phyloP scores from a whole-genome alignment of 2,113 vertebrate genomes.

The Syrmaticus mikado region DNA sequence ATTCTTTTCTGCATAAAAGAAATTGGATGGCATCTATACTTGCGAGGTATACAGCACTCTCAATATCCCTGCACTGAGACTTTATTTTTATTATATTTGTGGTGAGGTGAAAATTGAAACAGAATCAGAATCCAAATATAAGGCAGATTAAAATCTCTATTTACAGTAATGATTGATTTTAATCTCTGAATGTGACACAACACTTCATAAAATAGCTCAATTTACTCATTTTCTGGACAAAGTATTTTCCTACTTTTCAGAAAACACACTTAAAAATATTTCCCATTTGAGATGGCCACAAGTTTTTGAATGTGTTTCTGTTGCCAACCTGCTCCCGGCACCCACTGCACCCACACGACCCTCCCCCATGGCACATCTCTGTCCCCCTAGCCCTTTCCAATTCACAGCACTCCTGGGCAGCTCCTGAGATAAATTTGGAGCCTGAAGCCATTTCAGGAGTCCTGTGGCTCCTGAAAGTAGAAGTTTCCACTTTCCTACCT shows the following conservation, averaged over 20 bases:
- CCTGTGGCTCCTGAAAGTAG: background rate
- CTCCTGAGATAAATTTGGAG: background rate
- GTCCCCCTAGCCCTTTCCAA: background rate
- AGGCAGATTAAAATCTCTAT: background rate
- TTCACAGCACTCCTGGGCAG: background rate
- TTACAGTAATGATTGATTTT: background rate
- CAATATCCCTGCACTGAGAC: background rate
- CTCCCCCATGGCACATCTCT: background rate
- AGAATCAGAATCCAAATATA: background rate
- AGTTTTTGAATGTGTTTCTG: background rate
- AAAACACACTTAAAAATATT: background rate
- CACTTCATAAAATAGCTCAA: background rate
- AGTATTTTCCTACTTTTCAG: background rate
- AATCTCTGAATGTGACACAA: background rate
- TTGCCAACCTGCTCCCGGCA: background rate
- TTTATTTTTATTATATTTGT: background rate
- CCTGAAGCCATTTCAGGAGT: constrained; percentile 6
- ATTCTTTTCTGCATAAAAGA: background rate
- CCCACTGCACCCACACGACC: background rate
- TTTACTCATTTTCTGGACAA: background rate
- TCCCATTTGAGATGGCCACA: background rate
- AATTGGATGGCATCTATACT: background rate
- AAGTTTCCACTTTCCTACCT: background rate
- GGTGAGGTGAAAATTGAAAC: background rate
- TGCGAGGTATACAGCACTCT: background rate